Evolutionary conservation across 2,113 vertebrate species (phyloP), one percentile per base, ranked within the genome.

Genomic region (Struthidea cinerea): DNA sequence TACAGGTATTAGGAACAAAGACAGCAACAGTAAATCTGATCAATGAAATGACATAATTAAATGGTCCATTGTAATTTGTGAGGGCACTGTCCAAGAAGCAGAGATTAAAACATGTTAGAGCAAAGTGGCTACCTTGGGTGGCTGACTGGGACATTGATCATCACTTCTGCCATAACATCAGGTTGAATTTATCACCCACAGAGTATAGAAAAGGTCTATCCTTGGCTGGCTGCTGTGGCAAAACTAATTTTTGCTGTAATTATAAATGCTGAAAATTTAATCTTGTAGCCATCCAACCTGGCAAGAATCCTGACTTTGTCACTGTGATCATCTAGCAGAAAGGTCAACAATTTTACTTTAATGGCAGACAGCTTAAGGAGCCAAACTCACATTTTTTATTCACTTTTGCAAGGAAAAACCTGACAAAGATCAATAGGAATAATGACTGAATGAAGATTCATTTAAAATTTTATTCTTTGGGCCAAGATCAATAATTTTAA

Each of bases 1-100:
- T 87, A 74, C n/a, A 87, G 75, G 63, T 85, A 91, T 94, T 94
- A 95, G 61, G 37, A 84, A 85, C 89, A 94, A 85, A 94, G 53
- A 49, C 6, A 2, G 35, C 57, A 50, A 19, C 23, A 28, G 53
- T 76, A 91, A 85, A 93, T 91, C 75, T 91, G 84, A 83, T 74
- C 75, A 70, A 86, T 80, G 55, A 86, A 95, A 94, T 87, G 16
- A 56, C 82, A 79, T 52, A 88, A 74, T 69, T 76, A 95, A 93
- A 90, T 53, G 42, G 46, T 41, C 39, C 17, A 0, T 26, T 73
- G 39, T 79, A 85, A 85, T 65, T 87, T 79, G 33, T 69, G 46
- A 79, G 69, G 39, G 14, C 14, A 55, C 26, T 1, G 1, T 42
- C 11, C 50, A 83, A 89, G 57, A 89, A 79, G 39, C 52, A 78